A percentile compares a stretch with the other conserved stretches of the same genome.
Evolutionary conservation across 2,888 invertebrate genomes (phyloP).

Genomic region (Eueremaeus valkanovi): DNA sequence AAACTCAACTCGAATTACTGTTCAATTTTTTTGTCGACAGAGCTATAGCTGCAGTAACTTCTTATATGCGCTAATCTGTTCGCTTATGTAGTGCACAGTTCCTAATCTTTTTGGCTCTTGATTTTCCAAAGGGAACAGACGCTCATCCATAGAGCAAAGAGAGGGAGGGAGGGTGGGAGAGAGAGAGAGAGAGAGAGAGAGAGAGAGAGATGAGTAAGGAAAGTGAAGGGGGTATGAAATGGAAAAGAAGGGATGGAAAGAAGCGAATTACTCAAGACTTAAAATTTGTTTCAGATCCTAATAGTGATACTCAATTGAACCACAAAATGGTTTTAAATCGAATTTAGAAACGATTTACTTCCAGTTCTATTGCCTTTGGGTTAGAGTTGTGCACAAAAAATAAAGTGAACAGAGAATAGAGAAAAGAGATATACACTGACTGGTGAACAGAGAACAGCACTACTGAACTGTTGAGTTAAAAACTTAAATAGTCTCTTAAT

Average conservation of each 20-base stretch:
- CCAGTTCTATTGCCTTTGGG: conserved; percentile 5
- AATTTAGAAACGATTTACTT: conserved; percentile 32
- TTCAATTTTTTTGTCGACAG: conserved; percentile 17
- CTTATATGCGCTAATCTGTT: conserved; percentile 36
- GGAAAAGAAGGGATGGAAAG: neutral
- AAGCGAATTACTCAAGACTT: conserved; percentile 18
- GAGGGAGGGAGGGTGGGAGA: neutral
- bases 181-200: neutral
- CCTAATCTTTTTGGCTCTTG: conserved; percentile 26
- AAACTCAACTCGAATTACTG: conserved; percentile 22
- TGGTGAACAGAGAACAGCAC: neutral
- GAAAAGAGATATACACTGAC: conserved; percentile 20
- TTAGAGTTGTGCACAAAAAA: neutral
- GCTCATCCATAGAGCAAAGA: neutral
- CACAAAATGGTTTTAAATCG: conserved; percentile 37
- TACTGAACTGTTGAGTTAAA: conserved; percentile 25
- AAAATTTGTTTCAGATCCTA: conserved; percentile 35
- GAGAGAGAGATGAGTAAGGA: neutral
- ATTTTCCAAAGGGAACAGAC: conserved; percentile 30
- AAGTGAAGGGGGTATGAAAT: conserved; percentile 8
- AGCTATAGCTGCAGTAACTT: conserved; percentile 25
- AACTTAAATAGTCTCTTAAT: conserved; percentile 36
- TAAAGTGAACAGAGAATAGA: neutral
- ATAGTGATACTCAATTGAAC: conserved; percentile 34
- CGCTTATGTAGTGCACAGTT: conserved; percentile 29